Base-by-base conservation (phyloP, 1,140 invertebrate genomes). In the Heliconius eleuchia region DNA sequence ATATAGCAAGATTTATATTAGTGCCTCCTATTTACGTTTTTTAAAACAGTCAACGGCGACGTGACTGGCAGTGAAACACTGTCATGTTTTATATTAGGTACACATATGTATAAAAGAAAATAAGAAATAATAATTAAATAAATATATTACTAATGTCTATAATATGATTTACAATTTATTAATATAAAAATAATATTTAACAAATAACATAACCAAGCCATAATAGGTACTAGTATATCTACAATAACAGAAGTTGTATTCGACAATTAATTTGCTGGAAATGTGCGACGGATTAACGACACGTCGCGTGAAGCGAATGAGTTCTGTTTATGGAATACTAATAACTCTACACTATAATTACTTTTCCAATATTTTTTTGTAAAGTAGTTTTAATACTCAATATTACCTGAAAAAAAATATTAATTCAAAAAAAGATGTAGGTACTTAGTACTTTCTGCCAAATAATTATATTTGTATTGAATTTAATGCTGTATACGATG, bases 281-380 rank as follows among this genome's bases (percentile, higher is more conserved):
- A 66, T 66, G 60, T 27, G 60, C 60, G 60, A 66, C 60, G 27
- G 60, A 66, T 66, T 66, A 66, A 66, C 27, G 23, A 5, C 27
- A 66, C 60, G 60, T 66, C 27, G 60, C 60, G 60, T 66, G 60
- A 66, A 66, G 60, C 60, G 60, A 30, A 66, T 66, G 60, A 30
- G 13, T 0, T 13, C 60, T 66, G 13, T 30, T 66, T 66, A 66
- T 66, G 60, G 60, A 16, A 30, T 30, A 66, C 60, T 66, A 27
- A 27, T 66, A 27, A 27, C 60, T 27, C 23, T 27, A 66, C 1
- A 27, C 27, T 27, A 30, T 30, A 27, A 66, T 30, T 66, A 66
- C 23, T 66, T 27, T 66, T 30, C 23, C 9, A 66, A 66, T 66
- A 16, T 66, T 66, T 66, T 30, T 2, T 23, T 16, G 27, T n/a